Percentiles rank a stretch among this genome's conserved stretches.
These are phyloP conservation scores for Pseudorhiza aurosa DNA, from an alignment of 30 jellyfish, hydroid and myxozoan species.

Conservation along the genomic window DNA sequence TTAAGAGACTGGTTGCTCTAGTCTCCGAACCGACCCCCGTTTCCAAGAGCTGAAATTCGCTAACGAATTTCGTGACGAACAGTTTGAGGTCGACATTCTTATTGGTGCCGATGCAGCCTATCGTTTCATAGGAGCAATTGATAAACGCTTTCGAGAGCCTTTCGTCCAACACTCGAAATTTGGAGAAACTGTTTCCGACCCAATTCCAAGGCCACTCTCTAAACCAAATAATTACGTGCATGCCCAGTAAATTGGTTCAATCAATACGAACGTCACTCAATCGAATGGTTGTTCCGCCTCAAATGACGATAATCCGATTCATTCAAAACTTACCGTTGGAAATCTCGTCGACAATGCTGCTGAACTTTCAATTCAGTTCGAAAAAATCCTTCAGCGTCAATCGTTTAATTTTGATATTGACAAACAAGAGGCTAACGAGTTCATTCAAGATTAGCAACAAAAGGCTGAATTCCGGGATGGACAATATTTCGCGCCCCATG, in stretches of 20 bases:
- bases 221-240: background rate
- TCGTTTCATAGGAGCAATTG: constrained; percentile 32
- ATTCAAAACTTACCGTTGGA: background rate
- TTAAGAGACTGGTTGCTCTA: background rate
- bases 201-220: background rate
- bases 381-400: constrained; percentile 6
- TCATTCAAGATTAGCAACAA: constrained; percentile 13
- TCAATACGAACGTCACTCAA: background rate
- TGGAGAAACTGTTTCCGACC: constrained; percentile 35
- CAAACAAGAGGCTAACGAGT: constrained; percentile 14
- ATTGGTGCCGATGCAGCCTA: constrained; percentile 52
- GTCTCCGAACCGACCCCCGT: constrained; percentile 24
- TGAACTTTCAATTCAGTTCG: constrained; percentile 16
- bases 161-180: constrained; percentile 20
- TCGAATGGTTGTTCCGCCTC: background rate
- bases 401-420: background rate
- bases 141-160: background rate
- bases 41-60: constrained; percentile 9
- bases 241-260: background rate
- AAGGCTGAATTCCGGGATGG: constrained; percentile 34
- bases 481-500: constrained; percentile 20
- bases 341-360: constrained; percentile 12
- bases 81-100: constrained; percentile 26
- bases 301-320: background rate
- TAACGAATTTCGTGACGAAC: constrained; percentile 9